Base-by-base conservation (phyloP, 2,888 invertebrate species). In the Xestia ashworthii region DNA sequence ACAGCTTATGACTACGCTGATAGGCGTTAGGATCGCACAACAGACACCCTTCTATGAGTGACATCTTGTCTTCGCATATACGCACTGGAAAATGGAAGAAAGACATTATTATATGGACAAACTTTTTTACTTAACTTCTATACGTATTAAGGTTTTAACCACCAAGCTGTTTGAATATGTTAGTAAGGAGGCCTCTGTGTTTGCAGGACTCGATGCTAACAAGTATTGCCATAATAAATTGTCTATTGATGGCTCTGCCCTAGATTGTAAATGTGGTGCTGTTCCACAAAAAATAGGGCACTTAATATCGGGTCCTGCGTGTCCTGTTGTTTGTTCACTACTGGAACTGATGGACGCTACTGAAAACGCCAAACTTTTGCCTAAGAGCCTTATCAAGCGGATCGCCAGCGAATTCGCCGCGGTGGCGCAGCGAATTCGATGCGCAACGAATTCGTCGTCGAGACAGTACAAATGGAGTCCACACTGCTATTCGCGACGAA, bases 21-120 rank as follows among this genome's bases (percentile, higher is more conserved):
- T 98, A 98, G 32, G 97, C 97, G 78, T 95, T 96, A 14, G 95
- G 93, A 65, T 97, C 97, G 71, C 94, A 94, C 77, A 96, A 94
- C 78, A 98, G 92, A 85, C 98, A 98, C 44, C 97, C 96, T 89
- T 97, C 97, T 32, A 98, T 97, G 44, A 98, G 92, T 14, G 95
- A 94, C 91, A 98, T 92, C 86, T 97, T 97, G 82, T 98, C 97
- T 81, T 97, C 96, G 80, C 97, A 97, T 69, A 98, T 94, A 48
- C 98, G 97, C 19, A 98, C 97, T 97, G 87, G 68, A 83, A 77
- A 73, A 5, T 14, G 0, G 68, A 38, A 79, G 0, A 68, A 53
- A 73, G 0, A 32, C 0, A 64, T 55, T 25, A 44, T 60, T 46
- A 38, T 46, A 38, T 46, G 32, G 16, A 16, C 16, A n/a, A 12